Percentiles rank a stretch among this genome's conserved stretches.
Conservation (phyloP, 2,113 vertebrate species). For the Lepus europaeus region DNA sequence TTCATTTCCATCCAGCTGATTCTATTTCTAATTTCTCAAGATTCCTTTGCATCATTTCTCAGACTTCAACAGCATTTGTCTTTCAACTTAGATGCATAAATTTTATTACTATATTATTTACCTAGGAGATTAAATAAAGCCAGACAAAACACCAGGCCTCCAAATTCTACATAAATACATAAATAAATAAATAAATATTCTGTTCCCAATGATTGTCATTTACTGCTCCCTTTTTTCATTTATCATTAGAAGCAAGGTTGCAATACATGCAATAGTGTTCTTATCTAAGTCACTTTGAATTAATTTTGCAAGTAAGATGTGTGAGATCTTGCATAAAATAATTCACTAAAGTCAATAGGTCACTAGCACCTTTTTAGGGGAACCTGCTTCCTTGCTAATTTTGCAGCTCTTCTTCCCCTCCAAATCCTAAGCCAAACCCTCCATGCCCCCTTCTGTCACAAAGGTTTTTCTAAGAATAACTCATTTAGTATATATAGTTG, state of each 20-base stretch:
- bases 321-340: not conserved
- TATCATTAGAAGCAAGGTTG: conserved; percentile 19
- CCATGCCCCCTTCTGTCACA: not conserved
- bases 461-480: not conserved
- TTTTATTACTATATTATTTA: conserved; percentile 55
- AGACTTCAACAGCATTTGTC: not conserved
- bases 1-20: conserved; percentile 12
- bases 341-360: conserved; percentile 46
- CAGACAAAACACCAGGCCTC: not conserved
- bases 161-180: not conserved
- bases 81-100: conserved; percentile 31
- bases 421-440: not conserved
- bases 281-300: conserved; percentile 47
- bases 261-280: not conserved
- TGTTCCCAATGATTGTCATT: not conserved
- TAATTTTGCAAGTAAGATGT: conserved; percentile 58
- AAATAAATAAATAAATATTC: not conserved
- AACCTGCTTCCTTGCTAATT: conserved; percentile 22
- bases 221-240: not conserved
- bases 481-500: not conserved
- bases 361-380: not conserved
- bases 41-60: conserved; percentile 3
- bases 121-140: conserved; percentile 62
- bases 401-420: not conserved
- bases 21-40: not conserved